Evolutionary conservation across 2,113 vertebrate genomes (phyloP), one percentile per base, ranked within the genome.

Genomic region (Pelecanoides urinatrix): DNA sequence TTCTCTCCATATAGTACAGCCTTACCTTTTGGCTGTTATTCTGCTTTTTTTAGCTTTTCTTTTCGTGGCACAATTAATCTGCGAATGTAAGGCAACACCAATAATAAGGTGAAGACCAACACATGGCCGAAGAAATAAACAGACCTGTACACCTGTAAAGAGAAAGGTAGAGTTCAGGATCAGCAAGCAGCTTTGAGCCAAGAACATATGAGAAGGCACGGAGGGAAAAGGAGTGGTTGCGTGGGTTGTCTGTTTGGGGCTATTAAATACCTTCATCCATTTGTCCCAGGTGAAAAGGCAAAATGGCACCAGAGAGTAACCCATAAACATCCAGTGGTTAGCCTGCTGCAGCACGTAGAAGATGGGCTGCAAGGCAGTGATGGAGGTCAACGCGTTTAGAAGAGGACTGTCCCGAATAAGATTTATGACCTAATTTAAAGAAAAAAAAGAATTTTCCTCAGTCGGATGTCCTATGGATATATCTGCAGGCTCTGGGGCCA

Each of bases 211-310:
- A 21, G 47, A 62, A 2, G 5, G 11, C 25, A 34, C 3, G 19
- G 42, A 79, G 44, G 62, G 17, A 53, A 52, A 25, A 22, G 13
- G 26, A 9, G 4, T 45, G 58, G 61, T 26, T 22, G 16, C 1
- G 2, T 5, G 25, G 9, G 7, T n/a, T 26, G 1, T 21, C 53
- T 29, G 20, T 42, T 42, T 29, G 29, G 30, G 36, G 73, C n/a
- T 67, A 9, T 22, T 73, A 45, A 55, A 92, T 96, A 99, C 99
- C 99, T 99, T 99, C 38, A 99, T 96, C 99, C 99, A 99, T 95
- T 99, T 99, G 98, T 99, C 99, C 96, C 98, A 99, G 7, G 98
- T 98, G 98, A 99, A 99, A 98, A 99, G 99, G 96, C 99, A 99
- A 86, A 99, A 99, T 72, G 99, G 98, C 74, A 99, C 98, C 52